A percentile compares a stretch with the other conserved stretches of the same genome.
Conservation (phyloP, 2,797 vertebrate species). For the Molothrus ater region DNA sequence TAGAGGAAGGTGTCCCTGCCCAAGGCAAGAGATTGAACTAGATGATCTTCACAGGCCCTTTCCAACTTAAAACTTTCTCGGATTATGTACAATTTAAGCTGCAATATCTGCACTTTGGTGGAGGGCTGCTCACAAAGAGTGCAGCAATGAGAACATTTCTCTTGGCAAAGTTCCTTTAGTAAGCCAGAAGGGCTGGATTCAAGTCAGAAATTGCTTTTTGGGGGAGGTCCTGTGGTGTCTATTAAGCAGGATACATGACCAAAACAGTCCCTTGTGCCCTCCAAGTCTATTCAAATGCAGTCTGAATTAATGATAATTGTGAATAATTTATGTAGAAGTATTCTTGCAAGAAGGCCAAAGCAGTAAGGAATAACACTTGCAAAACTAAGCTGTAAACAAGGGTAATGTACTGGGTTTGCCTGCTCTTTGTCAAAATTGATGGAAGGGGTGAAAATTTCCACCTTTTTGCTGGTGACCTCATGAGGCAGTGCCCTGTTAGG, state of each 20-base stretch:
- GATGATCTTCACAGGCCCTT: background rate
- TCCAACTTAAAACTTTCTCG: background rate
- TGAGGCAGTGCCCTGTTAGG: background rate
- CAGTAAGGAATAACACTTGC: background rate
- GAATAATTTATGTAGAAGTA: constrained; percentile 4
- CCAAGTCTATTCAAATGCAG: background rate
- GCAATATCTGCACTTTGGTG: background rate
- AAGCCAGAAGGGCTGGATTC: background rate
- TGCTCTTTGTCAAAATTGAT: background rate
- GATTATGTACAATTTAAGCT: background rate
- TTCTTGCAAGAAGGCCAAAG: background rate
- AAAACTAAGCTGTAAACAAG: background rate
- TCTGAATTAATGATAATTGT: background rate
- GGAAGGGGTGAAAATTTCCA: background rate
- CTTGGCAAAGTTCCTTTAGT: background rate
- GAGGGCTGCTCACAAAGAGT: background rate
- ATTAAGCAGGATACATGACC: background rate
- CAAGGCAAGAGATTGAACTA: too few species aligned
- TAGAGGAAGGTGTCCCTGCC: background rate
- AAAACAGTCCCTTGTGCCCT: background rate
- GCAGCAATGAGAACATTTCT: background rate
- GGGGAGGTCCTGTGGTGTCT: background rate
- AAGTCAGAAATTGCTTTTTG: background rate
- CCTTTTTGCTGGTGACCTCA: background rate
- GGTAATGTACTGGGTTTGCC: background rate